A percentile compares a stretch with the other conserved stretches of the same genome.
phyloP scores from a whole-genome alignment of 1,140 invertebrate species.

The Neodiprion fabricii region DNA sequence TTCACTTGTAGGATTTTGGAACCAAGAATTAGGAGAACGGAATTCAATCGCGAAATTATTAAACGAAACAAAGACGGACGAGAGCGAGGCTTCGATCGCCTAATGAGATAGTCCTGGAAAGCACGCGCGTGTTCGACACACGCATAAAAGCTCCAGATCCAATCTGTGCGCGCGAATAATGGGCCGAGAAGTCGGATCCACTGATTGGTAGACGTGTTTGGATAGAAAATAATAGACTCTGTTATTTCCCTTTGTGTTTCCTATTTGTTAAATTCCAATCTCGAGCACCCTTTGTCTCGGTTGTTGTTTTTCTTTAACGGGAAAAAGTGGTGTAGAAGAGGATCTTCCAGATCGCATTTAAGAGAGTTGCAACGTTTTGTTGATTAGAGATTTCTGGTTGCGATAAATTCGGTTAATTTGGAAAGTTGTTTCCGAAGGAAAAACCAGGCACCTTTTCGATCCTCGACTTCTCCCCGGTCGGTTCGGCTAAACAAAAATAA shows the following conservation, averaged over 20 bases:
- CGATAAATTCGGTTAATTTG: slow-evolving; percentile 1
- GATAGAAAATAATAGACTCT: slow-evolving; percentile 5
- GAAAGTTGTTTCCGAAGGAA: background rate
- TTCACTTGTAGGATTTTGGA: too few species aligned
- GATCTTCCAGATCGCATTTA: background rate
- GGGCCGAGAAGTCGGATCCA: background rate
- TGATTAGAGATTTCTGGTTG: background rate
- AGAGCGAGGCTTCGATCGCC: too few species aligned
- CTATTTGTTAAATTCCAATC: background rate
- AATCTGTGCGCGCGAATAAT: slow-evolving; percentile 1
- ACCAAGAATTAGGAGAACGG: too few species aligned
- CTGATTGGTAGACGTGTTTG: slow-evolving; percentile 2
- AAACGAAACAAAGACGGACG: too few species aligned
- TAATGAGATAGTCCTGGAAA: too few species aligned
- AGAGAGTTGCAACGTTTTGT: slow-evolving; percentile 5
- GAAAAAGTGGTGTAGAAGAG: too few species aligned
- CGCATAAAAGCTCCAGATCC: background rate
- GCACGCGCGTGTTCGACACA: background rate
- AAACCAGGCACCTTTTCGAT: background rate
- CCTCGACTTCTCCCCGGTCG: background rate
- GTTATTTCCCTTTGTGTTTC: slow-evolving; percentile 4
- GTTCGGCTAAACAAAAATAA: background rate
- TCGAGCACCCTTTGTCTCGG: background rate
- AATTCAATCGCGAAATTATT: too few species aligned
- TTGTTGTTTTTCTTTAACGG: background rate